These are phyloP conservation scores for Xenopus borealis DNA, from an alignment of 2,113 vertebrate genomes.

Conservation along the genomic window DNA sequence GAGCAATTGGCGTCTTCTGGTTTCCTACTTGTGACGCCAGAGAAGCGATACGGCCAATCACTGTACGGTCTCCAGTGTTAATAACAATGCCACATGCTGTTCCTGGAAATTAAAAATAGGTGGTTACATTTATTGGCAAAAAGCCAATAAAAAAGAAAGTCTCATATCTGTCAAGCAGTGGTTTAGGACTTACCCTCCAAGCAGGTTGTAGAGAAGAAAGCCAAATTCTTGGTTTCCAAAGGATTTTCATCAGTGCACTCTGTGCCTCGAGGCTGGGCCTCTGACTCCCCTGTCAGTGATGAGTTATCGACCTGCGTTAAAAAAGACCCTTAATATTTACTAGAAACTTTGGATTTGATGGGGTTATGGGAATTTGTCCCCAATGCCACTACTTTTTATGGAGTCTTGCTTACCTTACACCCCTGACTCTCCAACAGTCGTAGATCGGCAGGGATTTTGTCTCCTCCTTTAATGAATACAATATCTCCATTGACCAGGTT, in stretches of 20 bases:
- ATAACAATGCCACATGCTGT: slow-evolving; percentile 52
- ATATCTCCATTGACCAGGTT: slow-evolving; percentile 77
- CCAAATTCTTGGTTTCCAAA: slow-evolving; percentile 46
- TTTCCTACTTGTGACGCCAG: slow-evolving; percentile 48
- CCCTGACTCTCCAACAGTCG: slow-evolving; percentile 74
- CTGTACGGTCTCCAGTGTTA: slow-evolving; percentile 51
- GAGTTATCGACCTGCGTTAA: slow-evolving; percentile 64
- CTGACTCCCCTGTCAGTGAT: slow-evolving; percentile 56
- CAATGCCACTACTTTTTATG: background rate
- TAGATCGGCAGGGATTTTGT: slow-evolving; percentile 79
- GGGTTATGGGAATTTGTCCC: background rate
- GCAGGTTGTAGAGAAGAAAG: slow-evolving; percentile 48
- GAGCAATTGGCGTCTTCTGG: slow-evolving; percentile 54
- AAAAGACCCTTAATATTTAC: background rate
- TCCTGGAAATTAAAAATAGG: slow-evolving; percentile 39
- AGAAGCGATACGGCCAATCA: slow-evolving; percentile 58
- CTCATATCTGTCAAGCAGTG: background rate
- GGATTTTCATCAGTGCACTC: slow-evolving; percentile 48
- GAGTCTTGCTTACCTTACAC: slow-evolving; percentile 70
- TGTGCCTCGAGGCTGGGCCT: slow-evolving; percentile 37
- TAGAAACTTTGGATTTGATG: background rate
- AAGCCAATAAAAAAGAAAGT: no score
- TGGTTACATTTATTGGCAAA: background rate
- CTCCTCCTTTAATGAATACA: slow-evolving; percentile 81
- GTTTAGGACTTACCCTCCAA: slow-evolving; percentile 44